phyloP scores from a whole-genome alignment of 92 coral and sea anemone genomes.

The Galaxea fascicularis region DNA sequence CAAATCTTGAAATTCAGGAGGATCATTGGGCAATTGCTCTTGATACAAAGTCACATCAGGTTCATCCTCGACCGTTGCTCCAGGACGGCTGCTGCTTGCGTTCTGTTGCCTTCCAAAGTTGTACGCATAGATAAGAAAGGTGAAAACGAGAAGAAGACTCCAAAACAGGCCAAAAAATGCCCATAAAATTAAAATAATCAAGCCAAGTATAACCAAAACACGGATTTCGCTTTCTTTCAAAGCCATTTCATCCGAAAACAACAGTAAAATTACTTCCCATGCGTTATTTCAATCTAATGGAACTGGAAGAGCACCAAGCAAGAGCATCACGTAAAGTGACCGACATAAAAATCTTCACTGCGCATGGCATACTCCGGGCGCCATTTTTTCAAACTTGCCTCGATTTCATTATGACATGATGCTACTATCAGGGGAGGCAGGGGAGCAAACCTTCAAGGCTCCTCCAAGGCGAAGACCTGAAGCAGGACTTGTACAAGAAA shows the following conservation, averaged over 20 bases:
- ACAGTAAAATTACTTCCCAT: background rate
- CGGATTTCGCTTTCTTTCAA: conserved; percentile 37
- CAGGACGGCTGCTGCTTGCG: background rate
- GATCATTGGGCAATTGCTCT: conserved; percentile 11
- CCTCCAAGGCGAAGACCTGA: too few species aligned
- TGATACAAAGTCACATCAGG: conserved; percentile 10
- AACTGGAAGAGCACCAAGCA: too few species aligned
- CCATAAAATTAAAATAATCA: conserved; percentile 40
- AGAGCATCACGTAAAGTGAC: background rate
- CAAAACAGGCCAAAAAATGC: conserved; percentile 49
- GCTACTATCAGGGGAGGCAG: background rate
- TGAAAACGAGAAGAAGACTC: conserved; percentile 52
- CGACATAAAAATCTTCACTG: conserved; percentile 29
- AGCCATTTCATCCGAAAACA: conserved; percentile 29
- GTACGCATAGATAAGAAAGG: conserved; percentile 47
- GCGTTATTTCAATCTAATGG: background rate
- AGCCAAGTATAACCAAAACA: conserved; percentile 26
- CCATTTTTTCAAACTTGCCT: conserved; percentile 52
- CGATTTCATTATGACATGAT: conserved; percentile 28
- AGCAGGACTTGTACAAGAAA: too few species aligned
- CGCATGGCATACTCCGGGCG: conserved; percentile 48
- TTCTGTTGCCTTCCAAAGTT: conserved; percentile 27
- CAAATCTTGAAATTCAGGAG: conserved; percentile 27
- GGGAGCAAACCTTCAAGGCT: too few species aligned
- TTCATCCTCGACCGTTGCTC: background rate